Conservation (phyloP, 2,888 invertebrate genomes). For the Diadromus collaris region DNA sequence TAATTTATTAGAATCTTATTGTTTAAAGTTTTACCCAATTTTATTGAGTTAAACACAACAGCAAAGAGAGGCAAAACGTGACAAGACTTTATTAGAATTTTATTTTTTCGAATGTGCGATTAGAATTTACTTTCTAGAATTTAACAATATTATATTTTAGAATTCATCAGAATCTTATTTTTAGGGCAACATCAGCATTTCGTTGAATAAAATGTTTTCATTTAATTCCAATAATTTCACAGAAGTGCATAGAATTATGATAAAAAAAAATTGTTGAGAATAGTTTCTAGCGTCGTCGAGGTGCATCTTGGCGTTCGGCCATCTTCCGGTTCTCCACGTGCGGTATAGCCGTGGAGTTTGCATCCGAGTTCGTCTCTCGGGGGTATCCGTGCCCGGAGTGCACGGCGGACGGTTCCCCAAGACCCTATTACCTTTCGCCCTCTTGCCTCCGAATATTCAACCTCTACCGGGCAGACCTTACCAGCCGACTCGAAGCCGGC, state of each 20-base stretch:
- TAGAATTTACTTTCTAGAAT: too few species aligned
- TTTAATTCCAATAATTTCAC: background rate
- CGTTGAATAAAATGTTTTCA: background rate
- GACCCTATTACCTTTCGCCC: slow-evolving; percentile 8
- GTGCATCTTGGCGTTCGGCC: background rate
- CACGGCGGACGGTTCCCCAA: background rate
- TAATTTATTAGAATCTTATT: background rate
- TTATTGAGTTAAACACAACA: background rate
- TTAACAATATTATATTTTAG: too few species aligned
- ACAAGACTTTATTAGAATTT: too few species aligned
- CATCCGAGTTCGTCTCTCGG: slow-evolving; percentile 2
- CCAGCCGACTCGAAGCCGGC: background rate
- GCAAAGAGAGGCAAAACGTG: too few species aligned
- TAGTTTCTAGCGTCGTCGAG: background rate
- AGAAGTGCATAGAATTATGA: background rate
- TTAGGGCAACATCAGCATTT: too few species aligned
- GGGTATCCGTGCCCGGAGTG: slow-evolving; percentile 4
- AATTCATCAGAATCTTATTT: background rate
- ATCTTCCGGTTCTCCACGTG: background rate
- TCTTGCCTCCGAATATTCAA: slow-evolving; percentile 10
- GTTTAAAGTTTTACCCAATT: too few species aligned
- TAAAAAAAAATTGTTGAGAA: background rate
- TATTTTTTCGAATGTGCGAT: too few species aligned
- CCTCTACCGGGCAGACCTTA: background rate
- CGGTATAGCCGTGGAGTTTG: background rate